Conservation (phyloP, 2,113 vertebrate genomes). For the Ptychochromis oligacanthus region DNA sequence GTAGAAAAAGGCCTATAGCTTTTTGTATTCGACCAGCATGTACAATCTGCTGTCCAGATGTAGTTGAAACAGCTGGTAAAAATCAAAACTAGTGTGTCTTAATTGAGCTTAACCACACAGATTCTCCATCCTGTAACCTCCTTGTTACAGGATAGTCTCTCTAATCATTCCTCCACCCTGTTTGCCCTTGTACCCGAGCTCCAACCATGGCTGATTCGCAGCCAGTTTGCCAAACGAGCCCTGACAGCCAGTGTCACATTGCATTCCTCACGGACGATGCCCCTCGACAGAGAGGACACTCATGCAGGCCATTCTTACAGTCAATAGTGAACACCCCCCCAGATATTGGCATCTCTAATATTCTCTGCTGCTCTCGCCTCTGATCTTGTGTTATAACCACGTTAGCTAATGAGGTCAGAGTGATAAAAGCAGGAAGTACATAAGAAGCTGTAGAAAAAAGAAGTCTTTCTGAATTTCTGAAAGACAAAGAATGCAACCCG, state of each 20-base stretch:
- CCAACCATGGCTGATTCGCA: conserved; percentile 26
- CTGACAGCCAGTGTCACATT: conserved; percentile 70
- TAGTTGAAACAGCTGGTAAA: conserved; percentile 11
- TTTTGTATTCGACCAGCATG: not conserved
- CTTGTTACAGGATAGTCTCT: not conserved
- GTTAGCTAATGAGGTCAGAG: conserved; percentile 30
- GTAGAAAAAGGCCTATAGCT: not conserved
- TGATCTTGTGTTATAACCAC: not conserved
- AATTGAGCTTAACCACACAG: conserved; percentile 2
- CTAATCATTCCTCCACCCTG: conserved; percentile 1
- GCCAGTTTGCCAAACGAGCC: conserved; percentile 55
- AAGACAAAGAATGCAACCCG: not conserved
- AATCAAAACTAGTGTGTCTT: not conserved
- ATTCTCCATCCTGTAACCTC: conserved; percentile 7
- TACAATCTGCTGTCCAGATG: conserved; percentile 8
- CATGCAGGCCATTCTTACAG: conserved; percentile 39
- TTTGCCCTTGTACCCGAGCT: conserved; percentile 11
- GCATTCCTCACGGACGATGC: conserved; percentile 67
- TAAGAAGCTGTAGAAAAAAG: not conserved
- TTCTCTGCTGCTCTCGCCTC: not conserved
- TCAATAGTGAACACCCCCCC: not conserved
- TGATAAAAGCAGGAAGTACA: not conserved
- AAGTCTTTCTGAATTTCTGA: not conserved
- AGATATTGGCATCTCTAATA: conserved; percentile 41
- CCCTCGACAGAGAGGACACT: conserved; percentile 64